Percentiles rank a stretch among this genome's conserved stretches.
Conservation (phyloP, 2,888 invertebrate species). For the Andrena hattorfiana region DNA sequence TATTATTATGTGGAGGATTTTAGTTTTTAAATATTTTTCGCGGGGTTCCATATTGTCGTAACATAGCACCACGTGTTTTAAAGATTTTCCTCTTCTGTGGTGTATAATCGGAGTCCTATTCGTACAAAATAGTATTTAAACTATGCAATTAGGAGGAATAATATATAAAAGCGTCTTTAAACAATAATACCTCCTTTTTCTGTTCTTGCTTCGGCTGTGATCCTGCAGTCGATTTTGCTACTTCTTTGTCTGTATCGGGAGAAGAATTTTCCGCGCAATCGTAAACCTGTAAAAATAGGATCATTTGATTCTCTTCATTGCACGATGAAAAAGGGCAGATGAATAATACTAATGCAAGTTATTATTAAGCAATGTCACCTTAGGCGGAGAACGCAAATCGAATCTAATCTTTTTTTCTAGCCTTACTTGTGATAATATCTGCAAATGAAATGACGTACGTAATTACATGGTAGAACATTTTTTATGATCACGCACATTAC, state of each 20-base stretch:
- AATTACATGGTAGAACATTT: slow-evolving; percentile 2
- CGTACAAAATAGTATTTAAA: not conserved
- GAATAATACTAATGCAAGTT: too few relatives aligned
- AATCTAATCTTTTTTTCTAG: slow-evolving; percentile 7
- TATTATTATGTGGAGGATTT: slow-evolving; percentile 3
- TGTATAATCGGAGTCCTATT: slow-evolving; percentile 3
- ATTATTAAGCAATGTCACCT: slow-evolving; percentile 8
- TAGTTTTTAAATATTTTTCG: slow-evolving; percentile 28
- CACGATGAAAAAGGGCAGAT: too few relatives aligned
- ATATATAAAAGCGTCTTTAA: not conserved
- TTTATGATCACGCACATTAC: not conserved
- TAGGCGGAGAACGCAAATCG: not conserved
- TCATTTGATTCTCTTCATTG: not conserved
- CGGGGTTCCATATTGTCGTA: slow-evolving; percentile 34
- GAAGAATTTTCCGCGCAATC: not conserved
- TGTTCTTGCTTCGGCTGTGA: not conserved
- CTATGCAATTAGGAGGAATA: not conserved
- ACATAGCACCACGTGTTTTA: slow-evolving; percentile 33
- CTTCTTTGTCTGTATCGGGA: not conserved
- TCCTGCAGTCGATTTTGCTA: not conserved
- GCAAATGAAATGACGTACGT: slow-evolving; percentile 1
- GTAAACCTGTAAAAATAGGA: slow-evolving; percentile 11
- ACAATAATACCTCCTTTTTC: slow-evolving; percentile 30
- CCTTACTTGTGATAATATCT: not conserved
- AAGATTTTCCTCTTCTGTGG: slow-evolving; percentile 46